Base-by-base conservation (phyloP, 64 coral and sea anemone species). In the Montipora sp. region DNA sequence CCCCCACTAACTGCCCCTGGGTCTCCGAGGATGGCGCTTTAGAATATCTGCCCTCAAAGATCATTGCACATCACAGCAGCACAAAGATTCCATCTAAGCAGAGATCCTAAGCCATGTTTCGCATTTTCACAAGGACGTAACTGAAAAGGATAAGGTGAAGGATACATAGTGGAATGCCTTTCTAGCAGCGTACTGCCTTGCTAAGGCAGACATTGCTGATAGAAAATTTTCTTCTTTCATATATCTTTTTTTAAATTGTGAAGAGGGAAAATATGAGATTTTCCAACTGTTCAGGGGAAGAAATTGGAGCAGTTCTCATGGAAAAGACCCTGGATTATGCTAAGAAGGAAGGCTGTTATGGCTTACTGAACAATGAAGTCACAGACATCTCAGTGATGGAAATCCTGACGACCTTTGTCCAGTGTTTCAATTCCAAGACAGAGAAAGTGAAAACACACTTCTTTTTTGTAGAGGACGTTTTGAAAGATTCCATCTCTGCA, bases 401-500 rank as follows among this genome's bases (percentile, higher is more conserved):
- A 72, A 81, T 71, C 24, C 60, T 90, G 61, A 11, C 81, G 72
- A 81, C 60, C 88, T 90, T 90, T 48, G 48, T 90, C 66, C 88
- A 79, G 88, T 90, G 79, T 90, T 90, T 90, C 76, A 90, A 90
- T 58, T 70, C 0, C 10, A 14, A 90, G 21, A 80, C 76, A 14
- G 88, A 80, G 13, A 80, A 80, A 80, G 88, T 90, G 77, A 47
- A 90, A 90, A 90, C 76, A 90, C 19, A 71, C 76, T 90, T 90
- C 88, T 80, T 90, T 77, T 81, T 90, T 90, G 89, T 90, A 73
- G 81, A 86, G 47, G 8, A 70, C 61, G 51, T 86, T 11, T 63
- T 83, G 15, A 70, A 86, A 8, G 13, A 43, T 43, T 70, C 83
- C 1, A 47, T 44, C 58, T 43, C 59, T 27, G 61, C 83, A 21